Percentiles rank a stretch among this genome's conserved stretches.
These are phyloP conservation scores for Copidosoma aretas DNA, from an alignment of 2,888 invertebrate genomes.

Conservation along the genomic window DNA sequence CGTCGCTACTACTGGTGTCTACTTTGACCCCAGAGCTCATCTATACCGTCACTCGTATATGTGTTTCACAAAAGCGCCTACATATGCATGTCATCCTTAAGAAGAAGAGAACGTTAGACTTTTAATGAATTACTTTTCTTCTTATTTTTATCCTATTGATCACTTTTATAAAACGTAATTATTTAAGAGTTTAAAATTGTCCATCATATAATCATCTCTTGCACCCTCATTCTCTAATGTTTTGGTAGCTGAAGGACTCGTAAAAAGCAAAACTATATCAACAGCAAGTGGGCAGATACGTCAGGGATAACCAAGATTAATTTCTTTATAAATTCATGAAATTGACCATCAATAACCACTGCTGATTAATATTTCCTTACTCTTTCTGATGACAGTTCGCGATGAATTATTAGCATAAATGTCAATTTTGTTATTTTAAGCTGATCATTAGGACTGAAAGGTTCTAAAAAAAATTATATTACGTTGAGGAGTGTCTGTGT, in stretches of 20 bases:
- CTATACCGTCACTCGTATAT: constrained; percentile 34
- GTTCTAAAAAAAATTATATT: constrained; percentile 25
- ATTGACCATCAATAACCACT: constrained; percentile 22
- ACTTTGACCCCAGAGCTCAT: constrained; percentile 26
- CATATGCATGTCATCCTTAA: constrained; percentile 28
- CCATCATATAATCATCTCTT: too few relatives aligned
- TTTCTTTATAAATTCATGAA: not conserved
- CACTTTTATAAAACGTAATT: constrained; percentile 24
- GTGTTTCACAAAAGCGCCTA: constrained; percentile 47
- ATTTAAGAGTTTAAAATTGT: too few relatives aligned
- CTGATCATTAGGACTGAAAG: constrained; percentile 11
- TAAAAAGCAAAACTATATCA: too few relatives aligned
- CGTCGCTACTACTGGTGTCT: constrained; percentile 10
- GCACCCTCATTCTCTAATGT: too few relatives aligned
- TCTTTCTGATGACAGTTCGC: constrained; percentile 29
- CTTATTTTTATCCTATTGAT: not conserved
- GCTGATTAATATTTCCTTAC: constrained; percentile 30
- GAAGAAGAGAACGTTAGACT: constrained; percentile 3
- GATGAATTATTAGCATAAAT: constrained; percentile 27
- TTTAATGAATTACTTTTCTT: constrained; percentile 10
- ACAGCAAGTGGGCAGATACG: constrained; percentile 25
- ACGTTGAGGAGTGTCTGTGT: constrained; percentile 33
- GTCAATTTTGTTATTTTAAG: constrained; percentile 19
- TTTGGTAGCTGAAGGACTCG: too few relatives aligned
- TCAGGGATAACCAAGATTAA: not conserved